A percentile compares a stretch with the other conserved stretches of the same genome.
These are phyloP conservation scores for Scaptodrosophila latifasciaeformis DNA, from an alignment of 2,888 invertebrate genomes.

Conservation along the genomic window DNA sequence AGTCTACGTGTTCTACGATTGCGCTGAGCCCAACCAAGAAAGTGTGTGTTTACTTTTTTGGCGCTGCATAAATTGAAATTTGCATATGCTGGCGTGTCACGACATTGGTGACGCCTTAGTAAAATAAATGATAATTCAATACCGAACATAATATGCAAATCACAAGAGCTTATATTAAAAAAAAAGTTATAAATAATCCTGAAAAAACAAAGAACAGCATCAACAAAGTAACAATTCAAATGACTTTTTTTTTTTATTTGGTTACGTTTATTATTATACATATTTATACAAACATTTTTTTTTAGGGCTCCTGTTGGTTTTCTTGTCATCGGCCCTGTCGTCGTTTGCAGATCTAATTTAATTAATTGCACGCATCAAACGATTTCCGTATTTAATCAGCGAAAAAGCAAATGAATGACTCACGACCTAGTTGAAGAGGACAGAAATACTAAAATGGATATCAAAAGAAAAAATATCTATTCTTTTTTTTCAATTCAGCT, in stretches of 20 bases:
- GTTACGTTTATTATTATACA: neutral
- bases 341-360: slow-evolving; percentile 41
- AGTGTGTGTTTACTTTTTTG: slow-evolving; percentile 14
- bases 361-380: slow-evolving; percentile 58
- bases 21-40: too few species aligned
- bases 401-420: slow-evolving; percentile 54
- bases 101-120: neutral
- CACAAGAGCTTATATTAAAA: slow-evolving; percentile 27
- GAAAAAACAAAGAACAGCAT: too few species aligned
- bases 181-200: too few species aligned
- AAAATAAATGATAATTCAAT: slow-evolving; percentile 53
- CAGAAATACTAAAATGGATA: too few species aligned
- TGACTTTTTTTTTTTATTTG: too few species aligned
- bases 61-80: slow-evolving; percentile 54
- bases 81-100: slow-evolving; percentile 41
- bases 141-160: slow-evolving; percentile 22
- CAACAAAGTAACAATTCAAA: too few species aligned
- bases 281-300: too few species aligned
- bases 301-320: too few species aligned
- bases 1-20: too few species aligned
- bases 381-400: slow-evolving; percentile 60
- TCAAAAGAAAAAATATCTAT: too few species aligned
- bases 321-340: too few species aligned
- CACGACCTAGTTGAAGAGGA: slow-evolving; percentile 14
- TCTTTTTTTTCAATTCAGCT: too few species aligned